phyloP scores from a whole-genome alignment of 2,113 vertebrate genomes.

The Petrocephalus microphthalmus region DNA sequence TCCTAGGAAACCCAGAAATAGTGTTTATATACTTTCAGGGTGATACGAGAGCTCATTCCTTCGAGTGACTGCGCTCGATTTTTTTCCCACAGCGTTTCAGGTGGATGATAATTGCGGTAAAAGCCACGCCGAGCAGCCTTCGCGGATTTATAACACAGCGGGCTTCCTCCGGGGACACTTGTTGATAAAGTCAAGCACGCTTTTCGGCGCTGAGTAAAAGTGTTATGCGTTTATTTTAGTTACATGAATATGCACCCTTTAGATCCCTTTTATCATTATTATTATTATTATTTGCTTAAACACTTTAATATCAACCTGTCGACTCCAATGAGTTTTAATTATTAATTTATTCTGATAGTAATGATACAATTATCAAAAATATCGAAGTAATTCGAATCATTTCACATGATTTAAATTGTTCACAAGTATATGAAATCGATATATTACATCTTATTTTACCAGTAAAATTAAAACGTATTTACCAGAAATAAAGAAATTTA shows the following conservation, averaged over 20 bases:
- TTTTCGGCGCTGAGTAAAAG: slow-evolving; percentile 66
- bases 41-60: slow-evolving; percentile 65
- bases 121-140: slow-evolving; percentile 84
- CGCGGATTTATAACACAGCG: slow-evolving; percentile 81
- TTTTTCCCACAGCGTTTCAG: slow-evolving; percentile 69
- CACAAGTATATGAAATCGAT: neutral
- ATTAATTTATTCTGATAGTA: neutral
- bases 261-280: slow-evolving; percentile 22
- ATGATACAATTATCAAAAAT: neutral
- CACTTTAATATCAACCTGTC: neutral
- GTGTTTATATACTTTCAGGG: slow-evolving; percentile 55
- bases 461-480: neutral
- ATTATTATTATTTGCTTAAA: neutral
- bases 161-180: slow-evolving; percentile 69
- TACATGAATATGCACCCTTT: neutral
- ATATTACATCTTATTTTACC: neutral
- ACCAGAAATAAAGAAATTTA: neutral
- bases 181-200: slow-evolving; percentile 73
- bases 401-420: neutral
- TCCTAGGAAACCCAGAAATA: neutral
- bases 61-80: slow-evolving; percentile 54
- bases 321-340: neutral
- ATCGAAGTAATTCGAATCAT: neutral
- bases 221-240: slow-evolving; percentile 37
- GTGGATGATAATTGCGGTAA: slow-evolving; percentile 91